Evolutionary conservation across 2,113 vertebrate species (phyloP).

Genomic region (Hucho hucho): DNA sequence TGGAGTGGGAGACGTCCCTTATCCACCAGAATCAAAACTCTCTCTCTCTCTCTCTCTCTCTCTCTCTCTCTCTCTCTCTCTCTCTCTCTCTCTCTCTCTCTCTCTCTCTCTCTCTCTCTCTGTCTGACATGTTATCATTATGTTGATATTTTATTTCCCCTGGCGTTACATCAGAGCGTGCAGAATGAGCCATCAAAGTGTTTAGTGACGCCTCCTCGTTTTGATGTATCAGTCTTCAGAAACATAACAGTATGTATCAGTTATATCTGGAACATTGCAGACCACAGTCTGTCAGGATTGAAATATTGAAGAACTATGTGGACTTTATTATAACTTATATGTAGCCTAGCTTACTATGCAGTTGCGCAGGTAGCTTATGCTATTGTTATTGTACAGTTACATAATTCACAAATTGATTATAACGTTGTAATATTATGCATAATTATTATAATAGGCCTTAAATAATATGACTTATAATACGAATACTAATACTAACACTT

Average conservation of each 20-base stretch:
- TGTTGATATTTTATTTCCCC: slow-evolving; percentile 36
- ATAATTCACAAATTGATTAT: not conserved
- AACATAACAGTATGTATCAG: not conserved
- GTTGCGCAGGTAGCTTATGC: not conserved
- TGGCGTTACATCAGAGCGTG: slow-evolving; percentile 15
- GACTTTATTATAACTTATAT: not conserved
- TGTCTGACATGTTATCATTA: slow-evolving; percentile 16
- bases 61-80: not conserved
- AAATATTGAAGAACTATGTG: not conserved
- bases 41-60: not conserved
- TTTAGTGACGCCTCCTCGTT: slow-evolving; percentile 10
- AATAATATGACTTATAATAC: not conserved
- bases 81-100: slow-evolving; percentile 8
- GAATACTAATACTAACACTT: slow-evolving; percentile 18
- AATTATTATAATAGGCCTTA: not conserved
- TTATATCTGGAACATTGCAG: not conserved
- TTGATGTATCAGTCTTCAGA: not conserved
- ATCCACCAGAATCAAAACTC: not conserved
- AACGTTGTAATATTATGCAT: not conserved
- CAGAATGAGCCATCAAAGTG: slow-evolving; percentile 7
- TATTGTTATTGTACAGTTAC: not conserved
- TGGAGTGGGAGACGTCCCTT: not conserved
- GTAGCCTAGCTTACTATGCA: not conserved
- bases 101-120: not conserved
- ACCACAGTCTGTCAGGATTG: not conserved